Evolutionary conservation across 1,140 invertebrate genomes (phyloP), one percentile per base, ranked within the genome.

Genomic region (Heliconius himera): DNA sequence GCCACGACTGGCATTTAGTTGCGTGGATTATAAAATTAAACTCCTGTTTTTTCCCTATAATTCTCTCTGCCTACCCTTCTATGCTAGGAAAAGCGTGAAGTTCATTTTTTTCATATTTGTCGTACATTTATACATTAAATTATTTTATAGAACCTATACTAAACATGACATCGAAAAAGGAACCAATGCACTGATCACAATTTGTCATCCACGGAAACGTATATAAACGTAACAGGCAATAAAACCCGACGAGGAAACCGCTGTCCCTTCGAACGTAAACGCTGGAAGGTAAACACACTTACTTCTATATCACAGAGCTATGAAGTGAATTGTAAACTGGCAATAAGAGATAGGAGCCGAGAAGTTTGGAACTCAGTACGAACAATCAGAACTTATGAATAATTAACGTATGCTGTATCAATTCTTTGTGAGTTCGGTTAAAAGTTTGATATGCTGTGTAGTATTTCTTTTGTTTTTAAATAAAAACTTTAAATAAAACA

Each of bases 171-270:
- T 33, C 9, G 71, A 73, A 66, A 56, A 74, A 72, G 41, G 49
- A 77, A 74, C 56, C 76, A 81, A 51, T 51, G 18, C 18, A 20
- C 74, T 77, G 72, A 74, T 81, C 71, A 81, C 73, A 78, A 81
- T 81, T 78, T 81, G 73, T 81, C 76, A 54, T 71, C 60, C 76
- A 36, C 33, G 66, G 60, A 75, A 78, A 81, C 70, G 73, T 74
- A 77, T 81, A 60, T 73, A 49, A 60, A 75, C 72, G 72, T 33
- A 81, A 81, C 76, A 78, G 72, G 73, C 49, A 78, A 77, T 81
- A 78, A 77, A 77, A 77, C 60, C 38, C 75, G 26, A 76, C 13
- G 18, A 60, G 70, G 36, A 71, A 73, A 76, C 51, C 51, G 33
- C 74, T 71, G 51, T 60, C 51, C 73, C n/a, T 73, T 46, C 73